Evolutionary conservation across 2,797 vertebrate genomes (phyloP).

Genomic region (Rhinella marina): DNA sequence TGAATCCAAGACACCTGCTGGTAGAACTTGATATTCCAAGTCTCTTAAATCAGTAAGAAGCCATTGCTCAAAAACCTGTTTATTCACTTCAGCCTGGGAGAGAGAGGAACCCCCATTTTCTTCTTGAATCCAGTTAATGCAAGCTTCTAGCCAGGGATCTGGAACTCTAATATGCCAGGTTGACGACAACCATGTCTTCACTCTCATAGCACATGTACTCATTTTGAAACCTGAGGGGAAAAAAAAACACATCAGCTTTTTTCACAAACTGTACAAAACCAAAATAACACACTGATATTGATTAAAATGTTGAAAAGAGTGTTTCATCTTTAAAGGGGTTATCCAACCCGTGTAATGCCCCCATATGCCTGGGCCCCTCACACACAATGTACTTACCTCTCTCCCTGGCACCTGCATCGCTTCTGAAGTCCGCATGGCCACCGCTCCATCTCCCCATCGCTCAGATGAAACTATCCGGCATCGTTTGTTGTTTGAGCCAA

Average conservation of each 20-base stretch:
- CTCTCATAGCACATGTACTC: conserved; percentile 73
- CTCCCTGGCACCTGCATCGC: no score
- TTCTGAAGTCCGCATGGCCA: no score
- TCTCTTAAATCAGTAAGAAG: conserved; percentile 91
- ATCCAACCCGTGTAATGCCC: no score
- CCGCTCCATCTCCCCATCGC: no score
- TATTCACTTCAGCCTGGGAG: conserved; percentile 82
- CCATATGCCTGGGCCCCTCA: no score
- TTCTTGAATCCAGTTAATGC: conserved; percentile 89
- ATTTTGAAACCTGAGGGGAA: conserved; percentile 68
- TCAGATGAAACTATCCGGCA: no score
- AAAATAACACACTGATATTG: no score
- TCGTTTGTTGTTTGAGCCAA: no score
- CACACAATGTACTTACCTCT: no score
- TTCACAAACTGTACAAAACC: background rate
- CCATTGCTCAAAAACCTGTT: conserved; percentile 93
- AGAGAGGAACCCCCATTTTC: conserved; percentile 78
- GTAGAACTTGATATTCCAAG: conserved; percentile 85
- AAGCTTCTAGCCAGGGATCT: conserved; percentile 88
- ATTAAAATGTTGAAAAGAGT: no score
- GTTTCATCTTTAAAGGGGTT: no score
- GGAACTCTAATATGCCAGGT: conserved; percentile 89
- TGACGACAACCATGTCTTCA: conserved; percentile 87
- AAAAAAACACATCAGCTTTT: background rate
- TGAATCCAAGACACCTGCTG: conserved; percentile 77